Evolutionary conservation across 2,888 invertebrate species (phyloP), one percentile per base, ranked within the genome.

Genomic region (Iphiclides podalirius): DNA sequence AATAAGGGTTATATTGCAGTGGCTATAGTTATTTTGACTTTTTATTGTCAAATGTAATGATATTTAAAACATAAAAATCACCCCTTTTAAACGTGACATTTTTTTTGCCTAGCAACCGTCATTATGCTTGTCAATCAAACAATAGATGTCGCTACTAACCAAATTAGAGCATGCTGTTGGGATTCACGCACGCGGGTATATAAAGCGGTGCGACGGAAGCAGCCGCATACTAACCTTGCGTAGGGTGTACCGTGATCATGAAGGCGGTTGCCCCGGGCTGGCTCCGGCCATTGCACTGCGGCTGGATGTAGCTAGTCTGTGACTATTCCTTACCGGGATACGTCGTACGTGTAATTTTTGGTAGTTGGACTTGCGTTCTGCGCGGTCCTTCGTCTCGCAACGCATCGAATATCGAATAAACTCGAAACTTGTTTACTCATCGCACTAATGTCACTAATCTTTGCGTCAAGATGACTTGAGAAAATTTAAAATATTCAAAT

Each of bases 241-340:
- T 85, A 92, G 92, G 90, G 92, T 90, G 83, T 80, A 92, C 91
- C 91, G 90, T 90, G 93, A 93, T 93, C 93, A 92, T 0, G 79
- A 75, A 90, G 91, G 90, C 90, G 90, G 90, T 90, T 90, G 90
- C 91, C 86, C 88, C 90, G 76, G 90, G 79, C 73, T 72, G 91
- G 91, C 90, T 79, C 90, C 90, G 72, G 78, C 80, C 93, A 92
- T 93, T 93, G 93, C 93, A 93, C 92, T 72, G 58, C 72, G 92
- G 88, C 69, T 67, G 88, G 90, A 85, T 66, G 71, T 73, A 85
- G 90, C 89, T 82, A 78, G 91, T 88, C 86, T 90, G 90, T 85
- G 91, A 90, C 90, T 85, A 85, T 89, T 85, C 77, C 79, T 72
- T 56, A 72, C 47, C 68, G 90, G 72, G 90, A 79, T 90, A 90